Percentiles rank a stretch among this genome's conserved stretches.
Conservation (phyloP, 2,113 vertebrate species). For the Glaucomys volans region DNA sequence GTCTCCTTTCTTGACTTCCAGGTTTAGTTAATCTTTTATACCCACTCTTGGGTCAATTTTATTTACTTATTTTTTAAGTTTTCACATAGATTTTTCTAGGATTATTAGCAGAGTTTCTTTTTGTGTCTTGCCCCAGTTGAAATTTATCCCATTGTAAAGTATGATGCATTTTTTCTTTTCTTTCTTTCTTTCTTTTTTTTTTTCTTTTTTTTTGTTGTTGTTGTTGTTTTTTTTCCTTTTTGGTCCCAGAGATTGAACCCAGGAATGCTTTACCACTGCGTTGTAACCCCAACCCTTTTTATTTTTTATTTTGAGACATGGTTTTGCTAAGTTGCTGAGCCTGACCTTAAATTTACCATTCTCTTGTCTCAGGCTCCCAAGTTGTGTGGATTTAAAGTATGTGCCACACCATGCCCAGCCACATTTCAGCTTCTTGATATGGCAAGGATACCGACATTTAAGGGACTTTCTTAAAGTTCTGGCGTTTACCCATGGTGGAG, state of each 20-base stretch:
- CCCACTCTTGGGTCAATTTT: neutral
- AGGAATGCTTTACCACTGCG: no score
- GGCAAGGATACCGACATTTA: neutral
- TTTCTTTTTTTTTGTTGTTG: neutral
- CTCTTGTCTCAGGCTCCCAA: no score
- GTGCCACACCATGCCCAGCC: no score
- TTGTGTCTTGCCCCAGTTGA: neutral
- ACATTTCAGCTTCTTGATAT: neutral
- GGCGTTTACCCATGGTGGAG: neutral
- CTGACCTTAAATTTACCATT: no score
- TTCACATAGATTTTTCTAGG: constrained; percentile 27
- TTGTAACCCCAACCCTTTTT: no score
- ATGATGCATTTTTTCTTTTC: neutral
- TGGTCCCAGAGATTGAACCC: no score
- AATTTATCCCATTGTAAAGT: neutral
- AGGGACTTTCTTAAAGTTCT: neutral
- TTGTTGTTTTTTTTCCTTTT: no score
- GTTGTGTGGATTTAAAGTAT: no score
- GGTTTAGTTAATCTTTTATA: neutral
- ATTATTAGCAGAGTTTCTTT: neutral
- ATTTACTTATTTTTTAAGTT: neutral
- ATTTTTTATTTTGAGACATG: no score
- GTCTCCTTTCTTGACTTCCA: neutral
- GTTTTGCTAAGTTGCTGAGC: no score
- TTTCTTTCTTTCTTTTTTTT: neutral